Conservation (phyloP, 2,113 vertebrate genomes). For the Xyliphius kryptos region DNA sequence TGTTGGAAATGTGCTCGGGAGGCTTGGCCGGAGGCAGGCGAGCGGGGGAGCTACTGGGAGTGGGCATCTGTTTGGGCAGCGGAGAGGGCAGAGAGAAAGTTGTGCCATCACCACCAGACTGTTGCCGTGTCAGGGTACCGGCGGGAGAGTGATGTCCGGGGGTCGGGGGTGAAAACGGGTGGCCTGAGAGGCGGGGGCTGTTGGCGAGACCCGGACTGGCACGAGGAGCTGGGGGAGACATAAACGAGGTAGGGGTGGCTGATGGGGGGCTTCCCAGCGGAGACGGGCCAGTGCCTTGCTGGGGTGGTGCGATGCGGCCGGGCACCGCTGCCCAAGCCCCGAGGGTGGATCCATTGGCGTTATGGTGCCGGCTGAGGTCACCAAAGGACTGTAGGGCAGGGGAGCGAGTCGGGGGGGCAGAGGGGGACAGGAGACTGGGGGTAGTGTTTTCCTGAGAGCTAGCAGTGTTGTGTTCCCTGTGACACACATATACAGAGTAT, state of each 20-base stretch:
- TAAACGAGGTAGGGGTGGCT: constrained; percentile 80
- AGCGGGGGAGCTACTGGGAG: constrained; percentile 52
- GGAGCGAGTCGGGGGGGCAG: constrained; percentile 72
- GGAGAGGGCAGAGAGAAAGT: constrained; percentile 72
- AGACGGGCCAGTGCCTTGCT: constrained; percentile 65
- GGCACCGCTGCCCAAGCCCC: constrained; percentile 49
- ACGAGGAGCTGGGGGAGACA: constrained; percentile 80
- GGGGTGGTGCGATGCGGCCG: constrained; percentile 53
- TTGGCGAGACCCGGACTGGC: constrained; percentile 74
- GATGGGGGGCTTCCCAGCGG: constrained; percentile 78
- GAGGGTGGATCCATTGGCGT: constrained; percentile 63
- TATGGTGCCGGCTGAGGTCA: constrained; percentile 66
- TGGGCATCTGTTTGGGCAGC: constrained; percentile 65
- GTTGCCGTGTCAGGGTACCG: constrained; percentile 67
- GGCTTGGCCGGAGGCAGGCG: constrained; percentile 68
- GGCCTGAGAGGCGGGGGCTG: constrained; percentile 71
- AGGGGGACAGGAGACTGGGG: constrained; percentile 72
- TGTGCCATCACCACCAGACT: constrained; percentile 58
- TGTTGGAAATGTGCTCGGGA: constrained; percentile 44
- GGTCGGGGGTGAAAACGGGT: constrained; percentile 80
- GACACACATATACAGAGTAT: constrained; percentile 9
- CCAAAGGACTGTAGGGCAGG: constrained; percentile 61
- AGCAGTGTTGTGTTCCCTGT: constrained; percentile 89
- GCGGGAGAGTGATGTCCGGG: constrained; percentile 75
- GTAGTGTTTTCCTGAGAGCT: constrained; percentile 91